Evolutionary conservation across 2,888 invertebrate species (phyloP), one percentile per base, ranked within the genome.

Genomic region (Archips crataeganus): DNA sequence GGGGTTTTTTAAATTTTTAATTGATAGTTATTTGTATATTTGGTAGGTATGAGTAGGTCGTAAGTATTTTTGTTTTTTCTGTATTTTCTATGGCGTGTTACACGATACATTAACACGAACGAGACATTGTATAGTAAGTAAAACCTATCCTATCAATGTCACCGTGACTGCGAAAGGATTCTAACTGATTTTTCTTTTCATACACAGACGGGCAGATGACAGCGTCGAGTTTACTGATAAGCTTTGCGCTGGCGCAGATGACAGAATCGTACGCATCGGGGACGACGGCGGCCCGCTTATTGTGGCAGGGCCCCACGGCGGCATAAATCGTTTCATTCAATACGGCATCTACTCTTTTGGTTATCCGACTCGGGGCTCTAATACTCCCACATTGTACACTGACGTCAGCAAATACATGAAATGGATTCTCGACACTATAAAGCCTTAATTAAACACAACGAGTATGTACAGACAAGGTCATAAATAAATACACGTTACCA

Each of bases 311-410:
- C 6, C 51, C 8, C 8, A 54, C 23, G 23, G 23, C 23, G 15
- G 8, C 15, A 2, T 2, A 15, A 2, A 54, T 9, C 51, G 51
- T 15, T 9, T 54, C 0, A 54, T 54, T 23, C 51, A 54, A 9
- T 15, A 54, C 15, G 51, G 51, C 51, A 9, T 54, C 15, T 8
- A 15, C 15, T 54, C 51, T 9, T 54, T 15, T 23, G 15, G 15
- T 6, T 2, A 9, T 8, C 8, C 2, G 15, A 2, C 2, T 15
- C 2, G 9, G 15, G 51, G 8, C 15, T 80, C 85, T 0, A 81
- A 85, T 36, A 81, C 85, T 59, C 93, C 92, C 0, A 92, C 90
- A 6, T 88, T 92, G 2, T 92, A 92, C 73, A 91, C 93, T 32
- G 84, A 88, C n/a, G 87, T 93, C 8, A 84, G 85, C 39, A 82